Evolutionary conservation across 2,888 invertebrate species (phyloP), one percentile per base, ranked within the genome.

Genomic region (Pristionchus mayeri): DNA sequence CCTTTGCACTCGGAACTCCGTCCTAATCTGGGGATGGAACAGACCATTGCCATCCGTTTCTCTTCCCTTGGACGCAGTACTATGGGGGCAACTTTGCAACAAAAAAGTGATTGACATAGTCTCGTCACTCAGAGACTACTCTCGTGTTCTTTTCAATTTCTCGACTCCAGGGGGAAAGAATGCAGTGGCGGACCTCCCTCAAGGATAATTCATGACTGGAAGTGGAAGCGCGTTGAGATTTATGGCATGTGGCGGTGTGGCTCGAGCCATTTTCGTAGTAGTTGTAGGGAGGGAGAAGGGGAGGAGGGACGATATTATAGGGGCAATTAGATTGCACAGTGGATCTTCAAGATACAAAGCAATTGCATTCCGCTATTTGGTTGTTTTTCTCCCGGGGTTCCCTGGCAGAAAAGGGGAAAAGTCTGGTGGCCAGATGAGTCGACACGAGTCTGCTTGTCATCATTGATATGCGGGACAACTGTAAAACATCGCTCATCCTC

Each of bases 381-480:
- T 6, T 44, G 7, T 44, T 13, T 44, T 44, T 44, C 44, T 44
- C 44, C n/a, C n/a, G n/a, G n/a, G n/a, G n/a, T n/a, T n/a, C n/a
- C n/a, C n/a, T 48, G 48, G n/a, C n/a, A n/a, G n/a, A n/a, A n/a
- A n/a, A n/a, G 21, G 54, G 4, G 54, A 18, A 54, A 71, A 71
- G n/a, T 71, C 40, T 71, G 71, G 21, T 18, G 16, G 7, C 21
- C 71, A 71, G 40, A 40, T 71, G 71, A n/a, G 9, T 54, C 16
- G 4, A 4, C 34, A 34, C 30, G 34, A 9, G 16, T 40, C 71
- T 71, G 71, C 71, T 71, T 71, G 71, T 71, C 71, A 71, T 71
- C 24, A 71, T 71, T 78, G 76, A 78, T 78, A 78, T 78, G 50
- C 76, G 44, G 48, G 48, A 30, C 44, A n/a, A 78, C 48, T 50